Percentiles rank a stretch among this genome's conserved stretches.
These are phyloP conservation scores for Chloebia gouldiae DNA, from an alignment of 2,113 vertebrate species.

Conservation along the genomic window DNA sequence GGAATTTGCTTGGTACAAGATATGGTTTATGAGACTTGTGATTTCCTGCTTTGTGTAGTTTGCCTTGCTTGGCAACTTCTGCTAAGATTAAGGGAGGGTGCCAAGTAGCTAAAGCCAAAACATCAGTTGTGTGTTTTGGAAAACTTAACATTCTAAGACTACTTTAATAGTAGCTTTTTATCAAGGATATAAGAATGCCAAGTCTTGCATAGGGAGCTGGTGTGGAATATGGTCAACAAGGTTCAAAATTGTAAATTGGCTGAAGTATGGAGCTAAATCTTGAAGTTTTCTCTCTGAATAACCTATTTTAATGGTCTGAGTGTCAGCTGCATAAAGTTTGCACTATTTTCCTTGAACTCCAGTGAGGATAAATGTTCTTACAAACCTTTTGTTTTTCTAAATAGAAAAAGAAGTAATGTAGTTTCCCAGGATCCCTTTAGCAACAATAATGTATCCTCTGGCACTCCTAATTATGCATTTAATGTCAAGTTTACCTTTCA, in stretches of 20 bases:
- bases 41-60: neutral
- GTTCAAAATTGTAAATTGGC: constrained; percentile 21
- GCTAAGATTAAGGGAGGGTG: neutral
- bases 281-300: neutral
- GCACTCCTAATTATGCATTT: constrained; percentile 60
- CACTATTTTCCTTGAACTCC: neutral
- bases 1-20: constrained; percentile 13
- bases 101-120: neutral
- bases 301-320: neutral
- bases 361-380: neutral
- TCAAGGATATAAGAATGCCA: neutral
- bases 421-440: neutral
- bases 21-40: neutral
- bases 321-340: constrained; percentile 14
- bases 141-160: neutral
- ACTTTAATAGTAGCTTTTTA: neutral
- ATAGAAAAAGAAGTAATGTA: neutral
- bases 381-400: constrained; percentile 43
- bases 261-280: neutral
- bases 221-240: constrained; percentile 11
- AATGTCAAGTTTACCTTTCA: constrained; percentile 66
- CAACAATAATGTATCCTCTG: constrained; percentile 57
- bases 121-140: neutral
- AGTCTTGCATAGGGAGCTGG: neutral
- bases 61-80: neutral